Evolutionary conservation across 2,888 invertebrate species (phyloP).

Genomic region (Capitulum mitella): DNA sequence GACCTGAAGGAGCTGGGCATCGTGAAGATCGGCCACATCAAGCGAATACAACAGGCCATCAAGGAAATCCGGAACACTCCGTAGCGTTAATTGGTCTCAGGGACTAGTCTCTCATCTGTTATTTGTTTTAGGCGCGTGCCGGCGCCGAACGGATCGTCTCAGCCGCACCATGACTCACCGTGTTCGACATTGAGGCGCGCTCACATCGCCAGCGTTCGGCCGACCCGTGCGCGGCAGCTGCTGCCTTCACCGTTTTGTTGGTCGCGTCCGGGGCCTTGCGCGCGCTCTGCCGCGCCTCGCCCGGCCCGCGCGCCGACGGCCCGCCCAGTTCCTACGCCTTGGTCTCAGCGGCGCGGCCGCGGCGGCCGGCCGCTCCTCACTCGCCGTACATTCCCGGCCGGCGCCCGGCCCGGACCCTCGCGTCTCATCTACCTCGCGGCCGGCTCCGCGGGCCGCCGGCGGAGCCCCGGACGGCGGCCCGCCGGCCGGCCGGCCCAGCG

Average conservation of each 20-base stretch:
- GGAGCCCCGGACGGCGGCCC: too few species aligned
- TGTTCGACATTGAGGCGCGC: too few species aligned
- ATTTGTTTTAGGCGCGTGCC: too few species aligned
- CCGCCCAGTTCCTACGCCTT: not conserved
- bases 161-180: too few species aligned
- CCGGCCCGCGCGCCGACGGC: not conserved
- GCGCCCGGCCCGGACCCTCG: not conserved
- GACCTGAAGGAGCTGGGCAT: slow-evolving; percentile 87
- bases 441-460: too few species aligned
- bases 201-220: too few species aligned
- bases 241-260: too few species aligned
- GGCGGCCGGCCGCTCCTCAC: too few species aligned
- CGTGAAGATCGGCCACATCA: slow-evolving; percentile 90
- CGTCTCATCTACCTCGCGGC: not conserved
- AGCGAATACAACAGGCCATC: slow-evolving; percentile 85
- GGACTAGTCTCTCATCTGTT: not conserved
- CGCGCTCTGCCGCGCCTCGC: not conserved
- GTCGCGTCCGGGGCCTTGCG: too few species aligned
- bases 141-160: too few species aligned
- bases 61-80: slow-evolving; percentile 53
- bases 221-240: too few species aligned
- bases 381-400: not conserved
- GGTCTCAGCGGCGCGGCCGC: not conserved
- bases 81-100: slow-evolving; percentile 27
- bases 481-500: too few species aligned